phyloP scores from a whole-genome alignment of 2,113 vertebrate genomes.

The Perccottus glenii region DNA sequence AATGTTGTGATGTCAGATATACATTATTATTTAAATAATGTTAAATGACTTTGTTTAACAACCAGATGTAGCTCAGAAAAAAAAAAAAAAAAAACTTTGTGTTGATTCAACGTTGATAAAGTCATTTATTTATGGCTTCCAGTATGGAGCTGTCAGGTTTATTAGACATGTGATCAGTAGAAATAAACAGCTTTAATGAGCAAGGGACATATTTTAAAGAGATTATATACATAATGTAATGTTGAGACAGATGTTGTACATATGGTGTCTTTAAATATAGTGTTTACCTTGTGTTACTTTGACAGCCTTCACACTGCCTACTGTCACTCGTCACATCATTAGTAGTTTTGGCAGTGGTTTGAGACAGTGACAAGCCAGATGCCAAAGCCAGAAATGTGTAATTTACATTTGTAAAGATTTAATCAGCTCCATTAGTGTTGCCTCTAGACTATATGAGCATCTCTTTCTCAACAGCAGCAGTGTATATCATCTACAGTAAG shows the following conservation, averaged over 20 bases:
- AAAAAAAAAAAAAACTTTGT: too few species aligned
- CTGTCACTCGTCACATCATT: background rate
- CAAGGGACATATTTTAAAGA: background rate
- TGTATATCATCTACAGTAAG: constrained; percentile 1
- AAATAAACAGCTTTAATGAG: constrained; percentile 6
- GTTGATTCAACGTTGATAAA: too few species aligned
- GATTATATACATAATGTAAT: background rate
- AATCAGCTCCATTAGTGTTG: too few species aligned
- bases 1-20: too few species aligned
- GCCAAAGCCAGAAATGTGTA: constrained; percentile 7
- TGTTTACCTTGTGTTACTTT: background rate
- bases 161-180: background rate
- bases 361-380: constrained; percentile 22
- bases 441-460: too few species aligned
- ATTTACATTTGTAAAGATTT: background rate
- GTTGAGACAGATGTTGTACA: background rate
- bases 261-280: background rate
- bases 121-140: background rate
- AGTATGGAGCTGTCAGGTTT: background rate
- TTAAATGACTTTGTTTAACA: too few species aligned
- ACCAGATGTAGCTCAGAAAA: too few species aligned
- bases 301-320: constrained; percentile 5
- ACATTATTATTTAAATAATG: too few species aligned
- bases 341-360: constrained; percentile 1
- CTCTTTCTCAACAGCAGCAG: too few species aligned